Percentiles rank a stretch among this genome's conserved stretches.
Evolutionary conservation across 2,113 vertebrate species (phyloP).

Genomic region (Hemicordylus capensis): DNA sequence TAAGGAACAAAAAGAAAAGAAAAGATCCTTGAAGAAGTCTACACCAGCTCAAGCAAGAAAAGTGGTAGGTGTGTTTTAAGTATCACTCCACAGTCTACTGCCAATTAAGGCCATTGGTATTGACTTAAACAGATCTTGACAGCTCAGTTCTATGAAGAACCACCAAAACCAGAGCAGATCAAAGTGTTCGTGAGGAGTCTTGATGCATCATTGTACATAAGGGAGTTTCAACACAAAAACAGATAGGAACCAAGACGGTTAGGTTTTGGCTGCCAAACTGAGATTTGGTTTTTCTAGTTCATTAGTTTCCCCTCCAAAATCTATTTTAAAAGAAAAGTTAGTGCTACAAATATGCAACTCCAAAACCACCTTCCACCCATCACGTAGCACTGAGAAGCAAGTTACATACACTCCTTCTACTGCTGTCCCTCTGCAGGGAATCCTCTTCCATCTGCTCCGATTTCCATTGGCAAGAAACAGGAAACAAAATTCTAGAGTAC

Average conservation of each 20-base stretch:
- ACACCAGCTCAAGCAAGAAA: conserved; percentile 78
- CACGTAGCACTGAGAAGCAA: conserved; percentile 78
- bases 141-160: conserved; percentile 77
- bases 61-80: conserved; percentile 70
- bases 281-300: conserved; percentile 87
- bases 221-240: conserved; percentile 80
- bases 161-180: conserved; percentile 70
- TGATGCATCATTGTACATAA: conserved; percentile 67
- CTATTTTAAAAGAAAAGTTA: conserved; percentile 81
- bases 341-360: conserved; percentile 84
- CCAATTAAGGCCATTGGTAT: conserved; percentile 82
- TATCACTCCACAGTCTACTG: conserved; percentile 79
- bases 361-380: conserved; percentile 72
- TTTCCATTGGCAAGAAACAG: conserved; percentile 71
- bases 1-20: conserved; percentile 71
- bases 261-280: conserved; percentile 83
- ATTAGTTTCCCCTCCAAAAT: conserved; percentile 72
- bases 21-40: conserved; percentile 76
- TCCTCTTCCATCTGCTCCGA: conserved; percentile 65
- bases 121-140: conserved; percentile 76
- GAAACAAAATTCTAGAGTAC: conserved; percentile 68
- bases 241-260: conserved; percentile 78
- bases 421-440: conserved; percentile 71
- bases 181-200: conserved; percentile 74
- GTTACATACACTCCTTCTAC: conserved; percentile 77